Base-by-base conservation (phyloP, 2,113 vertebrate genomes). In the Mormyrus iriodes region DNA sequence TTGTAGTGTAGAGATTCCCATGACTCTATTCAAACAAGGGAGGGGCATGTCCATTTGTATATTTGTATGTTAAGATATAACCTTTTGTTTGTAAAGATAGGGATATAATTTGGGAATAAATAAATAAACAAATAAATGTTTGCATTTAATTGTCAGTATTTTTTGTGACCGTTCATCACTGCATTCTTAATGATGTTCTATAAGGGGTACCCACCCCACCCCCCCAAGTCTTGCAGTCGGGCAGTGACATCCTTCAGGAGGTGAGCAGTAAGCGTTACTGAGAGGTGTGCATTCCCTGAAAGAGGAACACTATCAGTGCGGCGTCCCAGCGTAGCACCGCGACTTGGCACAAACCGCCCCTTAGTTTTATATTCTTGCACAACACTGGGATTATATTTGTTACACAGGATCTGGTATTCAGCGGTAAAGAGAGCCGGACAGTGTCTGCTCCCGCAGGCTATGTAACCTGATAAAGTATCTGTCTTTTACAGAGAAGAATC, bases 361-460 rank as follows among this genome's bases (percentile, higher is more conserved):
- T 69, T 89, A 31, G 42, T 69, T 35, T 65, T 9, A 85, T 61
- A 2, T 7, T 65, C 85, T 48, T 89, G 44, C 76, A 85, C 52
- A 86, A 73, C 55, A 49, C 51, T 52, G 65, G 69, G 48, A 69
- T 44, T 73, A 69, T 69, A 69, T 69, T 31, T 69, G 79, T 87
- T 42, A 27, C 21, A n/a, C 82, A 31, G 86, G 42, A 84, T 73
- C 49, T 49, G 39, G 83, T 39, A 51, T 65, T 39, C 9, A 15
- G 4, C 51, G 69, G 87, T 82, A 82, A 90, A 91, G 79, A 89
- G 88, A 88, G 19, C 27, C 1, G 35, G 53, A 46, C 84, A 55
- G 55, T 39, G 21, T 91, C 90, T 85, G 85, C 49, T 52, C 53
- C 92, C 88, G 2, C 46, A 24, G 79, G 90, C 85, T 27, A 21